phyloP scores from a whole-genome alignment of 1,140 invertebrate genomes.

The Atta cephalotes region DNA sequence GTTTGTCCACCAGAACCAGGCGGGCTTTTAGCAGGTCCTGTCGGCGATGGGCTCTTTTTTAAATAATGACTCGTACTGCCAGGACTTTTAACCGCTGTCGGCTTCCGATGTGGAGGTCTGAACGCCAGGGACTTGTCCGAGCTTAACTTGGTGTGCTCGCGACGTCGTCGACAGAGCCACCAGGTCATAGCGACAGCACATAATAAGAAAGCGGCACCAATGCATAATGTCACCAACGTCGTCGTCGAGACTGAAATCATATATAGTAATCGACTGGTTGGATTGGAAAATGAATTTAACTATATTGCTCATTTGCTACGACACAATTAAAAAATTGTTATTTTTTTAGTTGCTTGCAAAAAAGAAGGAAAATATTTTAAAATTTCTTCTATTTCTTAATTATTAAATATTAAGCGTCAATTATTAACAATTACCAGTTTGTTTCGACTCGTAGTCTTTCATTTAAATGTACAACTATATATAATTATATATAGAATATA shows the following conservation, averaged over 20 bases:
- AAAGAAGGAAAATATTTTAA: no score
- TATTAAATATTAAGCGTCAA: no score
- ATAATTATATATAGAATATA: no score
- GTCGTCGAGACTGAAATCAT: conserved; percentile 88
- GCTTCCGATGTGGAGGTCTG: conserved; percentile 87
- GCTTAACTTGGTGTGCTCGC: conserved; percentile 84
- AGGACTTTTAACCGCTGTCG: conserved; percentile 89
- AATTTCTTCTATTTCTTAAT: no score
- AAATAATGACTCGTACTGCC: conserved; percentile 92
- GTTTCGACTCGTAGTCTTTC: no score
- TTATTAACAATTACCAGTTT: no score
- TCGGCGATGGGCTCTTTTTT: conserved; percentile 95
- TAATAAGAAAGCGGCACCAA: conserved; percentile 87
- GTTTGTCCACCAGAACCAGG: conserved; percentile 83
- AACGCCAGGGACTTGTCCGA: conserved; percentile 88
- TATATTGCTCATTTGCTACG: no score
- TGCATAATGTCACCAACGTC: conserved; percentile 88
- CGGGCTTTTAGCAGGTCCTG: conserved; percentile 88
- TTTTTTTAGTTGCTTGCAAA: no score
- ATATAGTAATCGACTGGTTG: no score
- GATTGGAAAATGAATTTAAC: no score
- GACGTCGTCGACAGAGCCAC: conserved; percentile 87
- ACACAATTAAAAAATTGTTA: no score
- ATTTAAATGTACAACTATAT: no score
- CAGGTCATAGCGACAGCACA: conserved; percentile 88